Evolutionary conservation across 2,888 invertebrate genomes (phyloP).

Genomic region (Eremobia ochroleuca): DNA sequence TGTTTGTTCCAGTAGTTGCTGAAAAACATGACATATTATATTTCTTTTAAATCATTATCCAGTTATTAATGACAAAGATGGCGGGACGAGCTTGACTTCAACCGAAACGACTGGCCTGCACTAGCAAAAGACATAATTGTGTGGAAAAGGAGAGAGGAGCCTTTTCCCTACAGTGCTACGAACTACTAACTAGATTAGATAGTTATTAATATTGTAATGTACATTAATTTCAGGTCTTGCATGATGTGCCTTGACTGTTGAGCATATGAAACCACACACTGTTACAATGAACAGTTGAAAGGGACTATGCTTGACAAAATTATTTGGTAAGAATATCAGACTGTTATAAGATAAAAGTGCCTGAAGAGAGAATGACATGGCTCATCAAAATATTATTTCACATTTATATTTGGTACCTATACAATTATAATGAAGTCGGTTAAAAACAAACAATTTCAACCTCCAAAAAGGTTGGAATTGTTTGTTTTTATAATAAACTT

Average conservation of each 20-base stretch:
- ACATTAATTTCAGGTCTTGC: background rate
- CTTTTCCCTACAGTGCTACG: too few relatives aligned
- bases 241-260: background rate
- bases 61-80: too few relatives aligned
- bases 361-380: background rate
- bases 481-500: conserved; percentile 72
- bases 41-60: background rate
- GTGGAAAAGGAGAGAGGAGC: too few relatives aligned
- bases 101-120: too few relatives aligned
- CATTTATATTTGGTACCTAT: background rate
- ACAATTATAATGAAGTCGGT: too few relatives aligned
- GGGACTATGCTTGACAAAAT: background rate
- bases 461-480: conserved; percentile 2
- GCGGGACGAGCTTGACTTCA: too few relatives aligned
- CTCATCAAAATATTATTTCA: conserved; percentile 1
- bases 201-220: background rate
- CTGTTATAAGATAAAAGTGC: background rate
- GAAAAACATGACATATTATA: conserved; percentile 54
- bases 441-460: too few relatives aligned
- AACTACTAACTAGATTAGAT: too few relatives aligned
- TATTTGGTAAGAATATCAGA: conserved; percentile 5
- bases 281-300: background rate
- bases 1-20: conserved; percentile 93
- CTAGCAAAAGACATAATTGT: too few relatives aligned
- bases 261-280: background rate